phyloP scores from a whole-genome alignment of 2,888 invertebrate genomes.

The Pseudoips prasinana region DNA sequence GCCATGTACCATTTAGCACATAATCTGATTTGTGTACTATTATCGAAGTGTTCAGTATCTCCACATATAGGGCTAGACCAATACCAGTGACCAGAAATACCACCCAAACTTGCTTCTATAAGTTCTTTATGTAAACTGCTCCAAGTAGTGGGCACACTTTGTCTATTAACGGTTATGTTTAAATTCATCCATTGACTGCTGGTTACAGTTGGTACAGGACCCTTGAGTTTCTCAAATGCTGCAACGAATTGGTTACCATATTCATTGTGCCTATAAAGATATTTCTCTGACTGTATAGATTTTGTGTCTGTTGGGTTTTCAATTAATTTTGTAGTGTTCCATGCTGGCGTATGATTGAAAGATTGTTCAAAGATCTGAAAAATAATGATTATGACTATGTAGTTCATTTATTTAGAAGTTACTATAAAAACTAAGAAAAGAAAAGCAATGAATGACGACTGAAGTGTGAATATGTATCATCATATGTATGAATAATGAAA shows the following conservation, averaged over 20 bases:
- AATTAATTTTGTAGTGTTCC: conserved; percentile 59
- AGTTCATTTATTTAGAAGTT: too few relatives aligned
- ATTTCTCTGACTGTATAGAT: conserved; percentile 23
- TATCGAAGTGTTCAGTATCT: conserved; percentile 66
- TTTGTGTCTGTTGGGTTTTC: neutral
- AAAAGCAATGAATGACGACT: neutral
- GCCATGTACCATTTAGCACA: conserved; percentile 87
- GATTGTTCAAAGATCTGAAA: conserved; percentile 62
- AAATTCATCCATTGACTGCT: conserved; percentile 60
- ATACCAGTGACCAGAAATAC: conserved; percentile 72
- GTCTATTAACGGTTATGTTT: conserved; percentile 57
- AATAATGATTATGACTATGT: too few relatives aligned
- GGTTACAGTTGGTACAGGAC: conserved; percentile 41
- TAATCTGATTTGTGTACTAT: conserved; percentile 59
- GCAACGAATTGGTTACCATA: conserved; percentile 78
- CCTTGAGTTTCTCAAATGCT: conserved; percentile 44
- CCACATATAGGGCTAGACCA: conserved; percentile 83
- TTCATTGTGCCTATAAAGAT: conserved; percentile 76
- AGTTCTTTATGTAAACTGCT: conserved; percentile 76
- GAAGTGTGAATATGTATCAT: neutral
- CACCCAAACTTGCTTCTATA: conserved; percentile 70
- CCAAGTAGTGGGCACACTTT: conserved; percentile 83
- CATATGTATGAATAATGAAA: neutral
- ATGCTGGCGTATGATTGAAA: conserved; percentile 74
- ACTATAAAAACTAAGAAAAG: neutral